Base-by-base conservation (phyloP, 2,888 invertebrate species). In the Rhamnusium bicolor region DNA sequence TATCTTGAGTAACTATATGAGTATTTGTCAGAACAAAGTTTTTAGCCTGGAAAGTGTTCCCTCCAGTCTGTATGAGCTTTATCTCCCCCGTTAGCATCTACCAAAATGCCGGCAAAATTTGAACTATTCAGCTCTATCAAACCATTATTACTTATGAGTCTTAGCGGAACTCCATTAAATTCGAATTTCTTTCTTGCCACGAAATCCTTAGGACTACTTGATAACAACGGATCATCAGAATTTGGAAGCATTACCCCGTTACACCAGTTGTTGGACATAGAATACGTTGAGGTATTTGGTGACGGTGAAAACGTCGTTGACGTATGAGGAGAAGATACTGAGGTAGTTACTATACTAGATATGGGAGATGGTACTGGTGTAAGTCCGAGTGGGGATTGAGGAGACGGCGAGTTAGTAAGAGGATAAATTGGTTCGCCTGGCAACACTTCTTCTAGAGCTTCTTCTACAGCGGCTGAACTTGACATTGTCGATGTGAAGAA, bases 221-320 rank as follows among this genome's bases (percentile, higher is more conserved):
- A 96, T 16, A 96, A 87, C 2, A 96, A 87, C 0, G 96, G 96
- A 86, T 96, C 96, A 83, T 96, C 96, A 0, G 95, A 95, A 85
- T 96, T 96, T 10, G 95, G 93, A 94, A 96, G 94, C 91, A 96
- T 96, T 83, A 95, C 94, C 3, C 93, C 94, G 77, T 95, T 93
- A 0, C 91, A 90, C 77, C 88, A 88, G 71, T 88, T 89, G 1
- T 87, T 86, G 4, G 88, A 86, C 77, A 87, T 83, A 10, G 88
- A 86, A 80, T 87, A 89, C 14, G 86, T 88, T 79, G 87, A 88
- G 83, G 71, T 89, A 85, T 81, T 84, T 12, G 84, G 72, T 86
- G 89, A 73, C 85, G 87, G 46, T 85, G 88, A 67, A 29, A 73
- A 79, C 2, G 69, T 74, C 7, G 76, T 76, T 12, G 80, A 75